Evolutionary conservation across 92 coral and sea anemone species (phyloP).

Genomic region (Metridium senile): DNA sequence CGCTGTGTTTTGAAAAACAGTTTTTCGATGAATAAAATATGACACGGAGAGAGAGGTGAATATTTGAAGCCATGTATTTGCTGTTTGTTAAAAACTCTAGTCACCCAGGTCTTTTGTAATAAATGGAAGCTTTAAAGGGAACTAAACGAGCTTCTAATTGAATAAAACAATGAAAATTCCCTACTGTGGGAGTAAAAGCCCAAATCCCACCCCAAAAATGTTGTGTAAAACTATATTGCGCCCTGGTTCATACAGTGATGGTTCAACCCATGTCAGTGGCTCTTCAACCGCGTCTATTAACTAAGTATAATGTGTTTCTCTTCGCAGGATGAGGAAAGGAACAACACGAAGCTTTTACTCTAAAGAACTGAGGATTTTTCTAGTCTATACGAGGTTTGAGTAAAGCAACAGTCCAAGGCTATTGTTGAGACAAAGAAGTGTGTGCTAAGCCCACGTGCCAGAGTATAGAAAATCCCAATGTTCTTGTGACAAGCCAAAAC

Average conservation of each 20-base stretch:
- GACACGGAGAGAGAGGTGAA: background rate
- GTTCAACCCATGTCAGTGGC: background rate
- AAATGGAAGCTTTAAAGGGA: constrained; percentile 10
- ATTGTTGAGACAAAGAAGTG: constrained; percentile 33
- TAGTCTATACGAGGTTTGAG: background rate
- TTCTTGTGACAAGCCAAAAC: constrained; percentile 37
- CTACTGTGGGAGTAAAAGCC: constrained; percentile 11
- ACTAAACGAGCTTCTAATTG: constrained; percentile 18
- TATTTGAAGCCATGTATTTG: background rate
- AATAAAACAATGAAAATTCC: constrained; percentile 11
- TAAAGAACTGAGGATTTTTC: background rate
- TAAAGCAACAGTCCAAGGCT: constrained; percentile 1
- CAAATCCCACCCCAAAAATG: background rate
- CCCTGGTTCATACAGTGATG: too few species aligned
- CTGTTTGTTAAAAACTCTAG: background rate
- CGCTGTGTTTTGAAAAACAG: constrained; percentile 12
- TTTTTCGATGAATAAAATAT: constrained; percentile 6
- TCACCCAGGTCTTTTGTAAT: background rate
- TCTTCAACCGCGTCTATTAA: background rate
- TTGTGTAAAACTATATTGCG: too few species aligned
- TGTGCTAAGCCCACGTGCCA: constrained; percentile 75
- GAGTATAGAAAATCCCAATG: constrained; percentile 33
- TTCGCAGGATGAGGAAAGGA: background rate
- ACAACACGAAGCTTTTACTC: background rate
- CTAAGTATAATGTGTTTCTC: background rate